A percentile compares a stretch with the other conserved stretches of the same genome.
phyloP scores from a whole-genome alignment of 2,888 invertebrate species.

The Abrostola tripartita region DNA sequence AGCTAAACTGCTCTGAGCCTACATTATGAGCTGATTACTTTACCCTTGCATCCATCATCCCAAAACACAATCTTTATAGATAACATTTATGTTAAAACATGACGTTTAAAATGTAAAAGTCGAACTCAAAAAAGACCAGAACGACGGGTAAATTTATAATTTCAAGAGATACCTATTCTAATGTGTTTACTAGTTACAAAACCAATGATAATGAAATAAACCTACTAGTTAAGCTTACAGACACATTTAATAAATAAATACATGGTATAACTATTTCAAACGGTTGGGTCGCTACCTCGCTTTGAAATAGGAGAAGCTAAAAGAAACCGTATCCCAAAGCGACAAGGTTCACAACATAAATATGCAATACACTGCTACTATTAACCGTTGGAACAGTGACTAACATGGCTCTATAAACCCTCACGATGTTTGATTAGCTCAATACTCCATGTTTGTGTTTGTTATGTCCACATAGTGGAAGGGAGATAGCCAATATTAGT shows the following conservation, averaged over 20 bases:
- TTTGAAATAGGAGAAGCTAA: constrained; percentile 9
- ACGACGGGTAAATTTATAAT: no score
- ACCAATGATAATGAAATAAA: constrained; percentile 17
- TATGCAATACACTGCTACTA: constrained; percentile 26
- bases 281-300: constrained; percentile 11
- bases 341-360: constrained; percentile 32
- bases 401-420: constrained; percentile 64
- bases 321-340: neutral
- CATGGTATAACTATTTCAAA: constrained; percentile 30
- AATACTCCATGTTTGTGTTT: constrained; percentile 70
- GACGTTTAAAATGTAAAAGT: no score
- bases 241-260: constrained; percentile 44
- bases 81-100: no score
- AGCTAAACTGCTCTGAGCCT: no score
- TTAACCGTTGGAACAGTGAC: constrained; percentile 55
- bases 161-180: no score
- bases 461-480: constrained; percentile 59
- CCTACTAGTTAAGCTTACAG: constrained; percentile 23
- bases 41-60: no score
- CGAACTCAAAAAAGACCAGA: no score
- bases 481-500: constrained; percentile 63
- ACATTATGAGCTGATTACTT: no score
- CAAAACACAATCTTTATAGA: no score
- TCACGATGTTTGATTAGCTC: constrained; percentile 71
- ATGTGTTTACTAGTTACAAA: constrained; percentile 24